A percentile compares a stretch with the other conserved stretches of the same genome.
phyloP scores from a whole-genome alignment of 2,888 invertebrate species.

The Drosophila birchii region DNA sequence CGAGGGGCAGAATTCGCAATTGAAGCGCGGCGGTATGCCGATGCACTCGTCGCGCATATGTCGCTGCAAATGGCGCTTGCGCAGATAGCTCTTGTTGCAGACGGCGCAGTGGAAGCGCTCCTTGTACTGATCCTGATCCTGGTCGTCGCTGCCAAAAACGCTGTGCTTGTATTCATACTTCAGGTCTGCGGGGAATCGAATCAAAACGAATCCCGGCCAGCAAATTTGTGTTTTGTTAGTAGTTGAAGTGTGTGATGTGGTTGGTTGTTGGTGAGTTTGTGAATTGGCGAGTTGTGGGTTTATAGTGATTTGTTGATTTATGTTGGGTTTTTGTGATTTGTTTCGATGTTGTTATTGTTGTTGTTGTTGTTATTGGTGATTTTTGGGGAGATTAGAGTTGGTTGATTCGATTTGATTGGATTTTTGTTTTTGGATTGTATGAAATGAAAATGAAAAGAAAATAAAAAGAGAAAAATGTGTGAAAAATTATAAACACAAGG shows the following conservation, averaged over 20 bases:
- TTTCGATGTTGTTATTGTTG: slow-evolving; percentile 12
- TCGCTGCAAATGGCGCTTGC: slow-evolving; percentile 87
- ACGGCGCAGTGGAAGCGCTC: slow-evolving; percentile 86
- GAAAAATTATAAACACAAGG: slow-evolving; percentile 73
- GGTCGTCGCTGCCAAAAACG: slow-evolving; percentile 59
- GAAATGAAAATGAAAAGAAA: slow-evolving; percentile 81
- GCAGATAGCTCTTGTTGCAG: slow-evolving; percentile 87
- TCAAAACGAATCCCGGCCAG: slow-evolving; percentile 26
- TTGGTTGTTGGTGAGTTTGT: slow-evolving; percentile 13
- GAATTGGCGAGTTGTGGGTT: slow-evolving; percentile 37
- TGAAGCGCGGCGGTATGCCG: slow-evolving; percentile 85
- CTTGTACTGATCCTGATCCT: slow-evolving; percentile 48
- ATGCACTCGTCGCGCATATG: slow-evolving; percentile 86
- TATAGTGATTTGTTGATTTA: slow-evolving; percentile 27
- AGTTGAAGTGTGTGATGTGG: slow-evolving; percentile 20
- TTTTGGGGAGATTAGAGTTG: slow-evolving; percentile 22
- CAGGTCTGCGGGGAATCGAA: slow-evolving; percentile 43
- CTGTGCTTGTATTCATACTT: slow-evolving; percentile 65
- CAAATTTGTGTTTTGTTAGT: slow-evolving; percentile 12
- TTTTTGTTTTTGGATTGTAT: slow-evolving; percentile 49
- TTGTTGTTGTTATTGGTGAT: slow-evolving; percentile 41
- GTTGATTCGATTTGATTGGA: slow-evolving; percentile 36
- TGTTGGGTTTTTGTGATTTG: slow-evolving; percentile 15
- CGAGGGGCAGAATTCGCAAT: slow-evolving; percentile 85
- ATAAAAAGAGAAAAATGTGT: slow-evolving; percentile 73